Evolutionary conservation across 2,113 vertebrate genomes (phyloP), one percentile per base, ranked within the genome.

Genomic region (Atrichornis clamosus): DNA sequence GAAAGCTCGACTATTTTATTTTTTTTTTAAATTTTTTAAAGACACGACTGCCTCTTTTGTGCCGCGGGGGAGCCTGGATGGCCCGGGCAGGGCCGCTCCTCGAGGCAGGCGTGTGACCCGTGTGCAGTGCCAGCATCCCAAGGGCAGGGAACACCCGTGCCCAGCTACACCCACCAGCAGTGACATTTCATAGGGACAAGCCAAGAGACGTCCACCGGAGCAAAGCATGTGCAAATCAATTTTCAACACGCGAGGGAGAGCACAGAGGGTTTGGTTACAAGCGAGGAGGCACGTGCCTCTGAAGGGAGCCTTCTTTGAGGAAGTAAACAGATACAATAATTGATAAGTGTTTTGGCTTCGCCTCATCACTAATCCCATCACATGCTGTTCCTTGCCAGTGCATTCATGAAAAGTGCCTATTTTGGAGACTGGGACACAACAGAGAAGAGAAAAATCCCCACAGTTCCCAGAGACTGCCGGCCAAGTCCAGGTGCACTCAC

Each of bases 251-350:
- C 15, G 13, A 49, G 33, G 9, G 21, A 76, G 62, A 80, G 62
- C 79, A 52, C 50, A 41, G 30, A 70, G 76, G 37, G 35, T 73
- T 67, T 49, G 80, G 59, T 82, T 72, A 46, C 76, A 28, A 58
- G 74, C 41, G 26, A 68, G 60, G 50, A 80, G 83, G 53, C 78
- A 83, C 15, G 2, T 76, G 87, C 42, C 84, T 84, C 75, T 58
- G 58, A 56, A 86, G 53, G 80, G 55, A 78, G 74, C 60, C 35
- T 35, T 19, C 80, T 87, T 8, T 23, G 75, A 90, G 81, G 64
- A 87, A 41, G 81, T 68, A 91, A 91, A 83, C 35, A 94, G 84
- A 87, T 77, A 69, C n/a, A 78, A 53, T 73, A 91, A 93, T 19
- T 83, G 83, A 92, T 92, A 91, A 81, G 56, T 2, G 4, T 69